These are phyloP conservation scores for Nomada flava DNA, from an alignment of 2,888 invertebrate genomes.

Conservation along the genomic window DNA sequence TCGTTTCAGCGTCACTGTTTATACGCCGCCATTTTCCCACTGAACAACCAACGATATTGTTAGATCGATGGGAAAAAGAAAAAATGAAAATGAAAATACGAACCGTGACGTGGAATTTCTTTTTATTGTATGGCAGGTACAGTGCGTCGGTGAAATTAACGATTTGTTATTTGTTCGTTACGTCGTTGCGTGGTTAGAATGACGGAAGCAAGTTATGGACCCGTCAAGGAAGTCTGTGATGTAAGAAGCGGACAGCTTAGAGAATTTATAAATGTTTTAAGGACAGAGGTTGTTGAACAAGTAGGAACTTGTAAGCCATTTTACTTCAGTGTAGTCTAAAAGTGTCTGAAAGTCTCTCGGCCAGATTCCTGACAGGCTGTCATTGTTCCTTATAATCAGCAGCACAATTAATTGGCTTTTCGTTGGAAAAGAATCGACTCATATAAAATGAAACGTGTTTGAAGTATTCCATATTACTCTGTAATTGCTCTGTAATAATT, in stretches of 20 bases:
- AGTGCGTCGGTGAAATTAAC: neutral
- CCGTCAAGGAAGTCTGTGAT: neutral
- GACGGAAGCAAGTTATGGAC: neutral
- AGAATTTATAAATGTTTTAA: constrained; percentile 53
- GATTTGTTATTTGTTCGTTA: neutral
- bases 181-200: neutral
- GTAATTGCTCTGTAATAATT: no score
- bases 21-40: neutral
- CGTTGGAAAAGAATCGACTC: constrained; percentile 9
- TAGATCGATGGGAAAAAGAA: neutral
- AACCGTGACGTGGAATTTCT: no score
- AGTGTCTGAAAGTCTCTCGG: constrained; percentile 29
- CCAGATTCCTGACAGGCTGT: constrained; percentile 32
- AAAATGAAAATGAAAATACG: neutral
- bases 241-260: constrained; percentile 27
- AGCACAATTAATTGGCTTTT: constrained; percentile 54
- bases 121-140: neutral
- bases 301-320: constrained; percentile 37
- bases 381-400: constrained; percentile 47
- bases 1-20: neutral
- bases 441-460: constrained; percentile 2
- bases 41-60: neutral
- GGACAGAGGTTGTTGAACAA: constrained; percentile 34
- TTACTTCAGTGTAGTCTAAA: constrained; percentile 33
- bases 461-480: neutral